Evolutionary conservation across 35 echinoderm and acorn worm genomes (phyloP).

Genomic region (Amphiura filiformis): DNA sequence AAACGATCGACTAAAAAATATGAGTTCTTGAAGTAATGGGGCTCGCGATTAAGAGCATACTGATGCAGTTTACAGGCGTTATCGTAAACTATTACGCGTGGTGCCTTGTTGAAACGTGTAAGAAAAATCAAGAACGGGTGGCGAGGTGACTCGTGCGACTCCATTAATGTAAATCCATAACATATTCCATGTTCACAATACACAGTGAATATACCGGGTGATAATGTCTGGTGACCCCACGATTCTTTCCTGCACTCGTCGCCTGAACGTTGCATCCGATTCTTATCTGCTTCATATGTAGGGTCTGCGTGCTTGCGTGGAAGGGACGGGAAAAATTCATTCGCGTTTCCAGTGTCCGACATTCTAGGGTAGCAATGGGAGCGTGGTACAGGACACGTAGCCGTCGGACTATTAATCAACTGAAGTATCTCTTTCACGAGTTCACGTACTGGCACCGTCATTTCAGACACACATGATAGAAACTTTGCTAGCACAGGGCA

Average conservation of each 20-base stretch:
- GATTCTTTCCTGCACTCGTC: background rate
- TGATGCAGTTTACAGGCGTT: background rate
- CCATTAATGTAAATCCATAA: background rate
- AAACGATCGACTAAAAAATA: background rate
- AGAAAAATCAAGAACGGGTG: background rate
- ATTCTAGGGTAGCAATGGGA: background rate
- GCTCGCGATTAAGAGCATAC: background rate
- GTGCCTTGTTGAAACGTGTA: background rate
- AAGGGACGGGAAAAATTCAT: background rate
- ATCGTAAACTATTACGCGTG: background rate
- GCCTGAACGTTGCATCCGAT: background rate
- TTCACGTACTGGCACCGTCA: background rate
- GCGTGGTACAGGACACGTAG: background rate
- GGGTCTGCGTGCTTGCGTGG: background rate
- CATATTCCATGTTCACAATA: background rate
- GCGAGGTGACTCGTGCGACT: background rate
- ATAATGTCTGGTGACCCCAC: background rate
- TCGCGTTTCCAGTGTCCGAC: background rate
- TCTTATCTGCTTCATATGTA: background rate
- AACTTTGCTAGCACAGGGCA: background rate
- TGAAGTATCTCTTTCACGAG: background rate
- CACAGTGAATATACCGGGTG: background rate
- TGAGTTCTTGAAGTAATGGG: background rate
- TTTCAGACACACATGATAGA: background rate
- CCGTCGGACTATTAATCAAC: background rate